Evolutionary conservation across 2,888 invertebrate genomes (phyloP).

Genomic region (Euzetes globulus): DNA sequence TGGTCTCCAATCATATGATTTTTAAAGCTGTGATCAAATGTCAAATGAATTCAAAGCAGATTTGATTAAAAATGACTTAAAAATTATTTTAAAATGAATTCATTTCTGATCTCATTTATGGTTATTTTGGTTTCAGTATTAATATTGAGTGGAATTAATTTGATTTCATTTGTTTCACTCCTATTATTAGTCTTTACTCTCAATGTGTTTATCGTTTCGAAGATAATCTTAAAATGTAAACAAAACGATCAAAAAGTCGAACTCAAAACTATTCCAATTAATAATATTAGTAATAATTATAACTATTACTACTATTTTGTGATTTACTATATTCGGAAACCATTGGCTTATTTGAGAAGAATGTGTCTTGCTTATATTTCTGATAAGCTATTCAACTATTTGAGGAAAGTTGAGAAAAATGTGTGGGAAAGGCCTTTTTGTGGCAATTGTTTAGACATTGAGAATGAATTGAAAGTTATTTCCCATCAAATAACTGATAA

Average conservation of each 20-base stretch:
- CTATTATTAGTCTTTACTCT: background rate
- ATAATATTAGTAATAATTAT: background rate
- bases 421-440: background rate
- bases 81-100: background rate
- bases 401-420: background rate
- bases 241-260: background rate
- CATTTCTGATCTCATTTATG: background rate
- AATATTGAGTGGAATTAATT: background rate
- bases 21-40: no score
- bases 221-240: background rate
- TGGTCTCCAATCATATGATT: no score
- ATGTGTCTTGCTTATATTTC: background rate
- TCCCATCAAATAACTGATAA: slow-evolving; percentile 36
- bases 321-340: no score
- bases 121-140: background rate
- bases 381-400: background rate
- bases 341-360: background rate
- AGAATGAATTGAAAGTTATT: slow-evolving; percentile 37
- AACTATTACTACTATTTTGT: background rate
- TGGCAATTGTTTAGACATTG: slow-evolving; percentile 10
- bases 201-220: background rate
- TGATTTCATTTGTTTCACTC: background rate
- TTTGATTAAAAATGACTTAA: no score
- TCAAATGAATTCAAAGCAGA: no score
- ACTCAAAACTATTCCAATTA: background rate